Base-by-base conservation (phyloP, 2,113 vertebrate genomes). In the Athene noctua region DNA sequence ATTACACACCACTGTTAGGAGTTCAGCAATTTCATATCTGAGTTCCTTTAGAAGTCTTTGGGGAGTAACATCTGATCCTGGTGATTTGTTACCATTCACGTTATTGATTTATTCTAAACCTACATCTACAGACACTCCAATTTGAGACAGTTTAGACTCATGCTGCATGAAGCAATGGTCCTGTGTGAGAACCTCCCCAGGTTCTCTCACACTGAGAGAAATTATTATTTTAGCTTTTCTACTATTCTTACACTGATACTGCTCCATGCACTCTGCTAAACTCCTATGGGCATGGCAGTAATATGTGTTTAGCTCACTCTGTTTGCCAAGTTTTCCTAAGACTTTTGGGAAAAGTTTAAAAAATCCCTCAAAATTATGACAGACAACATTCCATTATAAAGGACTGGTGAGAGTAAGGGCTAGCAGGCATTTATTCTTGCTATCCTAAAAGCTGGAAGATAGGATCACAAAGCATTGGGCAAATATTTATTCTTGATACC, bases 61-160 rank as follows among this genome's bases (percentile, higher is more conserved):
- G 90, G 81, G 92, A 97, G 67, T 80, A 94, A 82, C 81, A 94
- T 70, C 62, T 92, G 92, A 97, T 95, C 93, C 74, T 6, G 4
- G 66, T 93, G 87, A 96, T 95, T 95, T 95, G 87, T 80, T 92
- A 90, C 78, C 88, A 88, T 92, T 94, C 78, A 83, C 93, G 96
- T 90, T 80, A 96, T 90, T 96, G 96, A 96, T 96, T 96, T 90
- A 92, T 93, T 96, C 79, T 70, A 96, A 94, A 88, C 44, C 49
- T 58, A 32, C 70, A 85, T 92, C 74, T 85, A 94, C 85, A 77
- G 90, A 90, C 62, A 61, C 74, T 90, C 66, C 49, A 68, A 65
- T 90, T 44, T 51, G 40, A 94, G 58, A 89, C 46, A 93, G 49
- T 52, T 95, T 82, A 75, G 70, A 57, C 30, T 90, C 54, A 72